A percentile compares a stretch with the other conserved stretches of the same genome.
These are phyloP conservation scores for Paracanthobrama guichenoti DNA, from an alignment of 2,113 vertebrate species.

Conservation along the genomic window DNA sequence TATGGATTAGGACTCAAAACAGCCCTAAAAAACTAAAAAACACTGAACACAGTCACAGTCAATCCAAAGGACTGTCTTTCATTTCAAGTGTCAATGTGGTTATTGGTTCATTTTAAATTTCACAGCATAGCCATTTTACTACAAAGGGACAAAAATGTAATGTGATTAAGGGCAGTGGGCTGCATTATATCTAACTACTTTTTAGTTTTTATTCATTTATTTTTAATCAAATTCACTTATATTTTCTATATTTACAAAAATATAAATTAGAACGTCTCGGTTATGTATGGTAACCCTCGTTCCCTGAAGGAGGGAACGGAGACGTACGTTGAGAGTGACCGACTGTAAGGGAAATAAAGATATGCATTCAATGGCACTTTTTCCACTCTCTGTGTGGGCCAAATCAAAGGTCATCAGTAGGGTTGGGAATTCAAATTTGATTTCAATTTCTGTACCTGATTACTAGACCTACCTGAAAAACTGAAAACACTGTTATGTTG, in stretches of 20 bases:
- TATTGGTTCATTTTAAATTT: not conserved
- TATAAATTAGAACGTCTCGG: not conserved
- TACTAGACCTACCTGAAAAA: too few species aligned
- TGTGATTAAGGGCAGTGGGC: not conserved
- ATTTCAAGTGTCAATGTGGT: not conserved
- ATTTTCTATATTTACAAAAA: not conserved
- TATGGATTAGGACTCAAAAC: not conserved
- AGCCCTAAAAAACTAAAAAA: constrained; percentile 27
- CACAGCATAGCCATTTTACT: not conserved
- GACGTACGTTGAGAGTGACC: too few species aligned
- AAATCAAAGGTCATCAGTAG: not conserved
- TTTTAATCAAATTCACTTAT: not conserved
- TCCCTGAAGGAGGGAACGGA: too few species aligned
- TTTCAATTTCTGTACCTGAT: too few species aligned
- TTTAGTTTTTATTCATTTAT: not conserved
- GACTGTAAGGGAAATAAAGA: not conserved
- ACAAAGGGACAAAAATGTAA: not conserved
- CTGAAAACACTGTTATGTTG: too few species aligned
- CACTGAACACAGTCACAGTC: not conserved
- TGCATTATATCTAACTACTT: not conserved
- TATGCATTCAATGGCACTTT: not conserved
- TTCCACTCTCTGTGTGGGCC: not conserved
- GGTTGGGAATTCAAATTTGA: too few species aligned
- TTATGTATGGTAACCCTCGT: too few species aligned
- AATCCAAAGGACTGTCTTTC: not conserved